Percentiles rank a stretch among this genome's conserved stretches.
Conservation (phyloP, 1,140 invertebrate species). For the Dryas iulia region DNA sequence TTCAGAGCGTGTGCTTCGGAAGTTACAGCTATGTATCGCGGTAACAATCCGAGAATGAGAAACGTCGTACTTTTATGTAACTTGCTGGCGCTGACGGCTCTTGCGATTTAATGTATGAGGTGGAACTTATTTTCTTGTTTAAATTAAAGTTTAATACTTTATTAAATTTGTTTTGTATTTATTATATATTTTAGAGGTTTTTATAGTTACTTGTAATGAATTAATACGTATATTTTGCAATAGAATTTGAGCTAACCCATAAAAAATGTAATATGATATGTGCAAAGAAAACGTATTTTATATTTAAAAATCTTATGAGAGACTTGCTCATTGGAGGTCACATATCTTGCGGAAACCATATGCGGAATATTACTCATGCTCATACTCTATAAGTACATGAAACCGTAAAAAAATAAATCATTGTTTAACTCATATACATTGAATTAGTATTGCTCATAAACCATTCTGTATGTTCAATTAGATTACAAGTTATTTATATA, state of each 20-base stretch:
- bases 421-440: too few relatives aligned
- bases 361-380: too few relatives aligned
- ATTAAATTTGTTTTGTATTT: not conserved
- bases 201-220: not conserved
- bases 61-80: constrained; percentile 66
- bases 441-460: too few relatives aligned
- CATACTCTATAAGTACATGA: too few relatives aligned
- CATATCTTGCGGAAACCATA: too few relatives aligned
- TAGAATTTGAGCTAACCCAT: too few relatives aligned
- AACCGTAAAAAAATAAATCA: too few relatives aligned
- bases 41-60: constrained; percentile 76
- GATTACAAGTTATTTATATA: too few relatives aligned
- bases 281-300: not conserved
- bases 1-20: constrained; percentile 79
- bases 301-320: too few relatives aligned
- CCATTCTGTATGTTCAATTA: too few relatives aligned
- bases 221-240: too few relatives aligned
- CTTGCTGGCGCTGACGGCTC: constrained; percentile 24
- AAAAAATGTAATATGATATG: not conserved
- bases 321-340: too few relatives aligned
- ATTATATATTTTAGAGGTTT: not conserved
- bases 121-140: not conserved
- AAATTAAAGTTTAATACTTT: not conserved
- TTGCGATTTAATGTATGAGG: not conserved
- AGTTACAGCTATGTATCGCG: constrained; percentile 78